Evolutionary conservation across 2,888 invertebrate genomes (phyloP).

Genomic region (Buathra laborator): DNA sequence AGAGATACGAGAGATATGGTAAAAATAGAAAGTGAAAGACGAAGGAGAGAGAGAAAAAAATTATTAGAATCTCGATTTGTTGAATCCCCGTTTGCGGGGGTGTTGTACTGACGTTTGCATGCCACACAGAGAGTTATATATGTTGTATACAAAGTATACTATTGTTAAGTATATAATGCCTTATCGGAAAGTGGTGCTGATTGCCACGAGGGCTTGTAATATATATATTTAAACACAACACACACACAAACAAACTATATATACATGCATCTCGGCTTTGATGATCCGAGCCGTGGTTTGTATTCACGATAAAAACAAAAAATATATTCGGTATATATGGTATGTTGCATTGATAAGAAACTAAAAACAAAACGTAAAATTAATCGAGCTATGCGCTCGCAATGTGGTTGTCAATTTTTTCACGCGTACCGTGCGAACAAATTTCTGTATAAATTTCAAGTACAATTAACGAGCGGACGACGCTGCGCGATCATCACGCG

Average conservation of each 20-base stretch:
- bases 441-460: slow-evolving; percentile 38
- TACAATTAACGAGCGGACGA: slow-evolving; percentile 50
- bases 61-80: slow-evolving; percentile 37
- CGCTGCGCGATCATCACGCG: slow-evolving; percentile 12
- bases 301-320: slow-evolving; percentile 38
- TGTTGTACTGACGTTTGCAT: slow-evolving; percentile 62
- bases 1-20: neutral
- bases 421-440: slow-evolving; percentile 46
- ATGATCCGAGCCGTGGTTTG: slow-evolving; percentile 34
- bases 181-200: slow-evolving; percentile 65
- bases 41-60: slow-evolving; percentile 15
- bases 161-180: slow-evolving; percentile 67
- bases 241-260: slow-evolving; percentile 22
- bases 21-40: neutral
- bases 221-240: slow-evolving; percentile 19
- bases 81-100: slow-evolving; percentile 28
- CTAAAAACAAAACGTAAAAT: slow-evolving; percentile 17
- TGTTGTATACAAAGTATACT: slow-evolving; percentile 61
- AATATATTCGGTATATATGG: slow-evolving; percentile 36
- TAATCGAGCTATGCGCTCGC: slow-evolving; percentile 21
- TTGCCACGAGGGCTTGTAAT: slow-evolving; percentile 59
- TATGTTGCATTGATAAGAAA: slow-evolving; percentile 11
- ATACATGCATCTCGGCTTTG: slow-evolving; percentile 49
- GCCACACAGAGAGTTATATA: slow-evolving; percentile 56
- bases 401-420: slow-evolving; percentile 67